These are phyloP conservation scores for Pangasianodon hypophthalmus DNA, from an alignment of 2,113 vertebrate genomes.

Conservation along the genomic window DNA sequence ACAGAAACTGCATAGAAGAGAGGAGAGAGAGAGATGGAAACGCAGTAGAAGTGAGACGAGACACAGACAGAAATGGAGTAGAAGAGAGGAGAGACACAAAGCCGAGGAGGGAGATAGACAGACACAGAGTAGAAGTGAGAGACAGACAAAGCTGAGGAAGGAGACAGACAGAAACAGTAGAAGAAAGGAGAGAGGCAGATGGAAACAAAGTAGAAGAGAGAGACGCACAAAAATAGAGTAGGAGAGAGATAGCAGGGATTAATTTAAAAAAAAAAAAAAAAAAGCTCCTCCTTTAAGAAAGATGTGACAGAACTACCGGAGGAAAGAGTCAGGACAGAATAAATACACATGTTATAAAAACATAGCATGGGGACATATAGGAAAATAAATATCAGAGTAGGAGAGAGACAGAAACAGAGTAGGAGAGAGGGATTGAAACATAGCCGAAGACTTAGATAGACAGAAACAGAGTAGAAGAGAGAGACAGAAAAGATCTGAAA, in stretches of 20 bases:
- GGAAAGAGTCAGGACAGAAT: slow-evolving; percentile 15
- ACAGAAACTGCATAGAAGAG: neutral
- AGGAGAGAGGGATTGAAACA: neutral
- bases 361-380: slow-evolving; percentile 2
- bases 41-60: neutral
- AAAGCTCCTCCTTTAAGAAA: neutral
- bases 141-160: neutral
- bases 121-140: neutral
- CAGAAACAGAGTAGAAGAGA: neutral
- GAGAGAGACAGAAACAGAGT: neutral
- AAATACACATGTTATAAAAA: slow-evolving; percentile 21
- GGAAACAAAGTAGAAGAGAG: neutral
- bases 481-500: neutral
- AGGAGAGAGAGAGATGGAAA: neutral
- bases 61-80: neutral
- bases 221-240: neutral
- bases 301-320: neutral
- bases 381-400: slow-evolving; percentile 9
- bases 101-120: neutral
- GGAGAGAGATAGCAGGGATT: slow-evolving; percentile 13
- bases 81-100: neutral
- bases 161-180: neutral
- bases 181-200: neutral
- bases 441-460: neutral
- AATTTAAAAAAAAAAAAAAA: neutral